phyloP scores from a whole-genome alignment of 2,113 vertebrate genomes.

The Hippocampus barbouri region DNA sequence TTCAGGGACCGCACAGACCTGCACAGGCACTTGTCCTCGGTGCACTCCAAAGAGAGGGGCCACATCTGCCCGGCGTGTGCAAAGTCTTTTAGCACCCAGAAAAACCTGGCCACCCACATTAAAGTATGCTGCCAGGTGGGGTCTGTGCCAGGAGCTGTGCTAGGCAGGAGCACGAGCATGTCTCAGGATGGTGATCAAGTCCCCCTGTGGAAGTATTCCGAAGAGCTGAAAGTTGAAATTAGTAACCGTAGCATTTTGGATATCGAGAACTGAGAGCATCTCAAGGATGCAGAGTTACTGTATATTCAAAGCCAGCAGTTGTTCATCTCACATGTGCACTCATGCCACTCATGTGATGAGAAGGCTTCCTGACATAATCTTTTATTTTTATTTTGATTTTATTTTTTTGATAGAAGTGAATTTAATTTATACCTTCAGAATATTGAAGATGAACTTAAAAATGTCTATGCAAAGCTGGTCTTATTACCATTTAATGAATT shows the following conservation, averaged over 20 bases:
- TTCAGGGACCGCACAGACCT: slow-evolving; percentile 77
- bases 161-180: slow-evolving; percentile 34
- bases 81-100: slow-evolving; percentile 75
- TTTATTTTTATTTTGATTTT: not conserved
- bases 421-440: slow-evolving; percentile 27
- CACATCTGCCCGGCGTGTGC: slow-evolving; percentile 68
- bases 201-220: slow-evolving; percentile 56
- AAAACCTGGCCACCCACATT: slow-evolving; percentile 75
- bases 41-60: slow-evolving; percentile 67
- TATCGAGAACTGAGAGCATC: slow-evolving; percentile 39
- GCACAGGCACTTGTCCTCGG: slow-evolving; percentile 69
- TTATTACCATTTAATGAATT: slow-evolving; percentile 5
- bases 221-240: slow-evolving; percentile 49
- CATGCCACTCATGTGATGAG: slow-evolving; percentile 43
- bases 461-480: slow-evolving; percentile 53
- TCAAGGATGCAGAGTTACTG: not conserved
- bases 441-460: slow-evolving; percentile 15
- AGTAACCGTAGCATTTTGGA: slow-evolving; percentile 34
- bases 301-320: slow-evolving; percentile 14
- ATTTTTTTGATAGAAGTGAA: slow-evolving; percentile 29
- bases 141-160: slow-evolving; percentile 34
- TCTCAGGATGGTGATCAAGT: slow-evolving; percentile 46
- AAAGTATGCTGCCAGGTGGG: slow-evolving; percentile 70
- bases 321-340: slow-evolving; percentile 10
- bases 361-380: slow-evolving; percentile 13